Conservation (phyloP, 2,888 invertebrate species). For the Auanema sp. region DNA sequence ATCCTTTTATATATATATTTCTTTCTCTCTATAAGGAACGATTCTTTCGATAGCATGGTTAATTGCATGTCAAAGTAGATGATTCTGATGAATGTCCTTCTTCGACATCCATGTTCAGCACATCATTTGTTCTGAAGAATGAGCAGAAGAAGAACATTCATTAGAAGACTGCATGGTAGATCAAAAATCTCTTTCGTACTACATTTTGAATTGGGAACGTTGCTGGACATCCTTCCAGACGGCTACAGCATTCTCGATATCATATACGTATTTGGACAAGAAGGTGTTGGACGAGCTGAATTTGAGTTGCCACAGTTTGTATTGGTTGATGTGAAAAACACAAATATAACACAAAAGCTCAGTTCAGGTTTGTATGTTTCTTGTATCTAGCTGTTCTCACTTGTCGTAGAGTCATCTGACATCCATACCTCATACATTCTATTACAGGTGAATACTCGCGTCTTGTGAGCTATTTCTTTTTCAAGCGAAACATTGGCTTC, state of each 20-base stretch:
- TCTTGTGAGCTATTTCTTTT: conserved; percentile 54
- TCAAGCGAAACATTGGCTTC: conserved; percentile 95
- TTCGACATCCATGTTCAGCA: no score
- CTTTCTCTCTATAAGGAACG: no score
- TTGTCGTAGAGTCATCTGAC: background rate
- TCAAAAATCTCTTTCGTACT: no score
- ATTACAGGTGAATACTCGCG: conserved; percentile 64
- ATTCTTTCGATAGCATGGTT: no score
- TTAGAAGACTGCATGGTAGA: no score
- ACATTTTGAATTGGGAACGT: no score
- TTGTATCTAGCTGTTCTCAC: background rate
- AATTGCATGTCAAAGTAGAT: no score
- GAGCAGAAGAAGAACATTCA: no score
- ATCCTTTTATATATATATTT: no score
- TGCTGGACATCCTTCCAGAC: conserved; percentile 32
- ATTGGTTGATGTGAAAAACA: conserved; percentile 36
- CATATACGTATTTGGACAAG: conserved; percentile 39
- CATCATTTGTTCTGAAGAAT: no score
- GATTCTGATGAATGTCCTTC: no score
- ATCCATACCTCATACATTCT: background rate
- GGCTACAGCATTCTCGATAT: conserved; percentile 54
- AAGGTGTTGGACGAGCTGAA: conserved; percentile 29
- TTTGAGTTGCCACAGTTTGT: conserved; percentile 51
- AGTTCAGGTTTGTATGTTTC: conserved; percentile 37
- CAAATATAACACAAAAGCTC: conserved; percentile 42